Base-by-base conservation (phyloP, 2,113 vertebrate species). In the Clarias batrachus region DNA sequence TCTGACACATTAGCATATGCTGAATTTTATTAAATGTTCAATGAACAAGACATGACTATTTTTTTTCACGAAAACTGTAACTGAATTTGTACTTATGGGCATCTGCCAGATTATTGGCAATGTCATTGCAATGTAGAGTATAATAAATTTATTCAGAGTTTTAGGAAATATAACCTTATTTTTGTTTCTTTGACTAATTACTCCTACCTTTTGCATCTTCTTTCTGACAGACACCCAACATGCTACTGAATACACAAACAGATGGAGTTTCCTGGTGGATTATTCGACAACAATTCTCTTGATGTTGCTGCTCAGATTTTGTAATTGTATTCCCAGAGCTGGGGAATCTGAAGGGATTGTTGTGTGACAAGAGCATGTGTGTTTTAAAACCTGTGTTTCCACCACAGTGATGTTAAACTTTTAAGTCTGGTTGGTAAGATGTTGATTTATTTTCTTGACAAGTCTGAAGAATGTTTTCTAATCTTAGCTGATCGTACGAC, bases 11-110 rank as follows among this genome's bases (percentile, higher is more conserved):
- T 86, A 89, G 41, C 59, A 71, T 83, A 84, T 82, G 73, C 81
- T 83, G 79, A 83, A 82, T 90, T 87, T 90, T 83, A 92, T 91
- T 90, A 90, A 87, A 89, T 79, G 5, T 85, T 83, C 74, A 71
- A 82, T 81, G 79, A 84, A 62, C 17, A 37, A 37, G 57, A 79
- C 52, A 30, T 59, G 1, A 80, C 21, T 80, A 33, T 60, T 23
- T n/a, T n/a, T 60, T 23, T 60, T 19, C 12, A 33, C 11, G 23
- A 1, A 23, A 23, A 60, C 59, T 59, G 14, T 59, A 59, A 33
- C n/a, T 33, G 19, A 17, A 19, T 37, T 60, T 60, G 59, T 60
- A 30, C 21, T 16, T 27, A 83, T 48, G 30, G 37, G 3, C 68
- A 71, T n/a, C 21, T 73, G 27, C 21, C 23, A 59, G 66, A 54